These are phyloP conservation scores for Brenthis daphne DNA, from an alignment of 2,888 invertebrate species.

Conservation along the genomic window DNA sequence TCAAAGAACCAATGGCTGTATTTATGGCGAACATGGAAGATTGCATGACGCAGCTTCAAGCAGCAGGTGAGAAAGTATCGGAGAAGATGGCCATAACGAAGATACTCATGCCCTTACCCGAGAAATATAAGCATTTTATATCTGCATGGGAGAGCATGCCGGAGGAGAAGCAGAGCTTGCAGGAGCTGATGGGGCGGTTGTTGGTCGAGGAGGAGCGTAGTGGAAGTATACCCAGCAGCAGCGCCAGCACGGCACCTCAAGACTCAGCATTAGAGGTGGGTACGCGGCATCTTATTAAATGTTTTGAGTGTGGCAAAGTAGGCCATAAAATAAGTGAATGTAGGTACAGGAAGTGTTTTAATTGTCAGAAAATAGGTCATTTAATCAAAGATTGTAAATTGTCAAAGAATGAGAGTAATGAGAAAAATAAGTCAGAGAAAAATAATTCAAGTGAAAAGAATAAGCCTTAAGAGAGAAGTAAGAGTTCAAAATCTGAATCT, in stretches of 20 bases:
- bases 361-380: constrained; percentile 7
- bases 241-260: neutral
- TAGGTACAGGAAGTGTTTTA: constrained; percentile 9
- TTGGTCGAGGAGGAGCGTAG: constrained; percentile 41
- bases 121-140: constrained; percentile 49
- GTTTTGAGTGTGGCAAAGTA: constrained; percentile 22
- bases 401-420: constrained; percentile 1
- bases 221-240: constrained; percentile 1
- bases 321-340: constrained; percentile 27
- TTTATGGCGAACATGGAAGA: constrained; percentile 45
- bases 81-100: constrained; percentile 47
- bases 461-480: neutral
- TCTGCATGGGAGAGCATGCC: constrained; percentile 47
- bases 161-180: constrained; percentile 37
- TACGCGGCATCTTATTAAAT: constrained; percentile 11
- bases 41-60: constrained; percentile 41
- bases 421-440: constrained; percentile 3
- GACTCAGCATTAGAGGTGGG: constrained; percentile 10
- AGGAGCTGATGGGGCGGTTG: constrained; percentile 40
- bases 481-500: constrained; percentile 1
- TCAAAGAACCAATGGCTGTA: constrained; percentile 39
- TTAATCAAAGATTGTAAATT: constrained; percentile 5
- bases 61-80: neutral
- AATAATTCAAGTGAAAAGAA: constrained; percentile 11
- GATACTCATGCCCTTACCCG: constrained; percentile 47